Base-by-base conservation (phyloP, 2,797 vertebrate genomes). In the Bucorvus abyssinicus region DNA sequence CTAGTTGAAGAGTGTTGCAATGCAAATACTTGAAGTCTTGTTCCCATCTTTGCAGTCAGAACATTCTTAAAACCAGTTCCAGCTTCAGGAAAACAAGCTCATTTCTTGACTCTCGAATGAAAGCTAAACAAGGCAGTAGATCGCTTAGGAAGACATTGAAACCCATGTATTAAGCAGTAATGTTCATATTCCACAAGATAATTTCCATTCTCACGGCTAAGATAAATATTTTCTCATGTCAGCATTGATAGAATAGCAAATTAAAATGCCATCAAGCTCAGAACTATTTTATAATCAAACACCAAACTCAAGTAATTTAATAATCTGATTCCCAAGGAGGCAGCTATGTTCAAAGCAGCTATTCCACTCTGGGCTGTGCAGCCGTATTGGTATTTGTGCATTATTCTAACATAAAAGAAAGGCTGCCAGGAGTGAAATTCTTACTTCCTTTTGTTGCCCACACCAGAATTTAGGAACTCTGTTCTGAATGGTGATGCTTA, bases 81-180 rank as follows among this genome's bases (percentile, higher is more conserved):
- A 94, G 38, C 79, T 86, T 85, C 36, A 79, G 57, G 26, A 26
- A 94, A 84, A 84, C 20, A 88, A 81, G 19, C 29, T 89, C 16
- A 94, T 91, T 93, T 94, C 56, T 94, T 70, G 45, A 93, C 68
- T 90, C 83, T 82, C 77, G 86, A 64, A 90, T 60, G 45, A 94
- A 93, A 89, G 70, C 82, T 45, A 90, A 95, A 78, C 74, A 74
- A 78, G 79, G 77, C 47, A 91, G 95, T 76, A 76, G 9, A 32
- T 77, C 88, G 47, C 73, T 94, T 76, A 60, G 4, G 3, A 96
- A 92, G 73, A 86, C 47, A 49, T 44, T 38, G 63, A 94, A 96
- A 76, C 15, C 8, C 44, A 47, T 76, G 24, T 90, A 87, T 91
- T 88, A 87, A 73, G 38, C 32, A 83, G 56, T 71, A 95, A 92